Evolutionary conservation across 2,888 invertebrate genomes (phyloP).

Genomic region (Chamaedrilus cognettii): DNA sequence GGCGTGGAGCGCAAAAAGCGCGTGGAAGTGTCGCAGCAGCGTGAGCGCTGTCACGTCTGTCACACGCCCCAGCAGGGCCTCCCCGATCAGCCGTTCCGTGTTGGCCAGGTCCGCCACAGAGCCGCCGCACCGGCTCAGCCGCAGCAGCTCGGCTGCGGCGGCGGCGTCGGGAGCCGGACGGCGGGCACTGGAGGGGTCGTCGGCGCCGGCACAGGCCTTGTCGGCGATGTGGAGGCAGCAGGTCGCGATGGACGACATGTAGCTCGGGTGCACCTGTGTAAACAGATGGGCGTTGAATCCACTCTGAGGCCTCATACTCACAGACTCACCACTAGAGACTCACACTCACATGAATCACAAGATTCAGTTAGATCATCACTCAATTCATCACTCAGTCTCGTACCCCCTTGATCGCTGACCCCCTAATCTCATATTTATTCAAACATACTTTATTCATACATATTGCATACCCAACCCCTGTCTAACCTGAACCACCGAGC

Average conservation of each 20-base stretch:
- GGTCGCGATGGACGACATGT: conserved; percentile 48
- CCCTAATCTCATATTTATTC: neutral
- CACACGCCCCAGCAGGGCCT: conserved; percentile 48
- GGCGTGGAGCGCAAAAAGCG: conserved; percentile 34
- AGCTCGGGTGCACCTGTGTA: conserved; percentile 32
- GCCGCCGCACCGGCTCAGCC: conserved; percentile 48
- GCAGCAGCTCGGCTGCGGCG: conserved; percentile 46
- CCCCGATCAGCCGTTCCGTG: conserved; percentile 52
- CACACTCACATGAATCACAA: too few species aligned
- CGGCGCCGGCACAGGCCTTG: conserved; percentile 44
- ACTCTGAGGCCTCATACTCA: too few species aligned
- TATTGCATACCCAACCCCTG: too few species aligned
- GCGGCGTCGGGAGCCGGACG: too few species aligned
- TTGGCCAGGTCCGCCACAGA: conserved; percentile 49
- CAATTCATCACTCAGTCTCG: too few species aligned
- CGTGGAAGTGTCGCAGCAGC: conserved; percentile 42
- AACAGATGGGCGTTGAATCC: too few species aligned
- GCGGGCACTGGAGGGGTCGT: conserved; percentile 40
- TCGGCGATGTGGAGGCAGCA: conserved; percentile 50
- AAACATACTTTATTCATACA: too few species aligned
- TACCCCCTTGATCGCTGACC: too few species aligned
- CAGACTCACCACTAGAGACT: too few species aligned
- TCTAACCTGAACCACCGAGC: too few species aligned
- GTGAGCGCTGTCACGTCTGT: conserved; percentile 44
- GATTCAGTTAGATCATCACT: too few species aligned